phyloP scores from a whole-genome alignment of 1,140 invertebrate genomes.

The Caerostris extrusa region DNA sequence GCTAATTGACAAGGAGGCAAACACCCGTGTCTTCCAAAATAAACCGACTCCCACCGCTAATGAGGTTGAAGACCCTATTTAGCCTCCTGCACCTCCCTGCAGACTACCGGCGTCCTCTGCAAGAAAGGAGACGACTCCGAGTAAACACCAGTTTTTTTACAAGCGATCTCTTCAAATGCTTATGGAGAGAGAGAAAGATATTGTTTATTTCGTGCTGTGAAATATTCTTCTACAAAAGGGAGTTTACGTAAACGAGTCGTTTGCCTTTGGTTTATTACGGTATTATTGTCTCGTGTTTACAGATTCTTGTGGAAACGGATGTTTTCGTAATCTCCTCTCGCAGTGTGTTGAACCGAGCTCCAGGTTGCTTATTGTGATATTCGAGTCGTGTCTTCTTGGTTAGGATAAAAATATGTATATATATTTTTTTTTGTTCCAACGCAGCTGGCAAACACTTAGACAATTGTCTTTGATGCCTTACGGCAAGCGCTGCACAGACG shows the following conservation, averaged over 20 bases:
- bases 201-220: too few relatives aligned
- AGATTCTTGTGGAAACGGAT: background rate
- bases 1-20: conserved; percentile 14
- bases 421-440: too few relatives aligned
- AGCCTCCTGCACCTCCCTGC: background rate
- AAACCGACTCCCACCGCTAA: conserved; percentile 11
- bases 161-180: background rate
- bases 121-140: background rate
- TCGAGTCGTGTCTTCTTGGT: background rate
- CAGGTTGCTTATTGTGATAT: background rate
- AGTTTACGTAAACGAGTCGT: background rate
- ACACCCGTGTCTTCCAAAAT: background rate
- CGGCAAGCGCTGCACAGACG: too few relatives aligned
- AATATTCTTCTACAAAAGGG: conserved; percentile 13
- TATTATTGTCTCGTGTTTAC: background rate
- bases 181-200: background rate
- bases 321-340: background rate
- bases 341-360: background rate
- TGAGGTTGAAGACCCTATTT: conserved; percentile 30
- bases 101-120: background rate
- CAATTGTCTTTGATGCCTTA: too few relatives aligned
- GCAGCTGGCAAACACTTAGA: too few relatives aligned
- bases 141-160: conserved; percentile 10
- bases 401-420: background rate
- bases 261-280: background rate